Evolutionary conservation across 2,797 vertebrate species (phyloP), one percentile per base, ranked within the genome.

Genomic region (Aphelocoma californica): DNA sequence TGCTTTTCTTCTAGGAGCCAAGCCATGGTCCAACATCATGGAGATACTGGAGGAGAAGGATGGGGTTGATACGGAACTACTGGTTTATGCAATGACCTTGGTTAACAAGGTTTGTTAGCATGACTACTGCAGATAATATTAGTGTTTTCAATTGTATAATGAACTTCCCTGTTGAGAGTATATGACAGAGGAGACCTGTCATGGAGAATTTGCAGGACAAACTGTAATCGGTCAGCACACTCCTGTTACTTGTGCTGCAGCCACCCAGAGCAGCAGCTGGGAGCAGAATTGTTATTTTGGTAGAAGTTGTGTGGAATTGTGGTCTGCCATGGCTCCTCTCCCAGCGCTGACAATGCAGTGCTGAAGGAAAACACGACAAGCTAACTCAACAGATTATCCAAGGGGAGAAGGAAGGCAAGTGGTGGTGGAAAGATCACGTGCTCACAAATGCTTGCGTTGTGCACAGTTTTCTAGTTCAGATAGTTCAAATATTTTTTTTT

Each of bases 31-130:
- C 66, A 99, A 99, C 86, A 93, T 99, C 92, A 99, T 99, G 98
- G 99, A 99, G 97, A 99, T 99, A 86, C 97, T 99, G 95, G 98
- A 99, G 67, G 99, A 99, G 96, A 99, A 99, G 95, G 99, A 99
- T 82, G 99, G 99, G 9, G 98, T 99, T 90, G 99, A 99, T 93
- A 99, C 99, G 0, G 99, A 99, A 80, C 98, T 99, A 70, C 98
- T 99, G 97, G 99, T 99, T 88, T 99, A 99, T 28, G 97, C 98
- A 6, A 99, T 99, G 99, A 99, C 99, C 8, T 98, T 99, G 92
- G 98, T 99, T 90, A 99, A 99, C 97, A 99, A 99, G 99, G 99
- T 99, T 95, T 87, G 7, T 82, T n/a, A 19, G 25, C 14, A 9
- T 80, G 42, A 57, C 23, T 79, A 29, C 8, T 84, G 10, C 18